Conservation (phyloP, 2,113 vertebrate species). For the Malurus melanocephalus region DNA sequence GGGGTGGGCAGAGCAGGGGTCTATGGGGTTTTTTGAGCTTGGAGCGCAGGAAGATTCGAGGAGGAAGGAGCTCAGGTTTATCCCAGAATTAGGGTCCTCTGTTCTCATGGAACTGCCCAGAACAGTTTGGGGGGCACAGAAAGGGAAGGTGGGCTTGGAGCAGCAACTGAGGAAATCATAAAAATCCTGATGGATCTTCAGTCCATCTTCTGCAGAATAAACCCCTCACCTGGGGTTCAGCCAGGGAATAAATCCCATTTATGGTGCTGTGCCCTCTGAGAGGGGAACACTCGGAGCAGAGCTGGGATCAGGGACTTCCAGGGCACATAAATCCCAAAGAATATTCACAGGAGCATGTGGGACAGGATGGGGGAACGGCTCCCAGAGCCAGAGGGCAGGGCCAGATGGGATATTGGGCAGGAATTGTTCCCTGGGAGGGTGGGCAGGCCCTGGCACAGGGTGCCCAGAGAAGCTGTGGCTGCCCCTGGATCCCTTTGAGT, state of each 20-base stretch:
- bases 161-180: not conserved
- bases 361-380: not conserved
- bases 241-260: not conserved
- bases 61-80: not conserved
- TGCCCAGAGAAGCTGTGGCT: not conserved
- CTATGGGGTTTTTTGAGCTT: not conserved
- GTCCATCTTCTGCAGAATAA: not conserved
- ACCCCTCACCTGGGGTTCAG: not conserved
- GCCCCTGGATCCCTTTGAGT: not conserved
- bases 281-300: not conserved
- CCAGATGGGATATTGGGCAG: rapidly evolving
- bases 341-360: not conserved
- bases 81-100: not conserved
- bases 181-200: not conserved
- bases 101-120: not conserved
- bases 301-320: not conserved
- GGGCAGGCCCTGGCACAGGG: rapidly evolving
- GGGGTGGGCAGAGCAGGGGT: not conserved
- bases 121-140: not conserved
- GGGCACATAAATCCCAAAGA: not conserved
- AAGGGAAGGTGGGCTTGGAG: not conserved
- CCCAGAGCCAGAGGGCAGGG: not conserved
- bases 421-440: not conserved
- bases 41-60: not conserved
- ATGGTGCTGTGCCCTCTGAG: not conserved